phyloP scores from a whole-genome alignment of 2,888 invertebrate genomes.

The Celastrina argiolus region DNA sequence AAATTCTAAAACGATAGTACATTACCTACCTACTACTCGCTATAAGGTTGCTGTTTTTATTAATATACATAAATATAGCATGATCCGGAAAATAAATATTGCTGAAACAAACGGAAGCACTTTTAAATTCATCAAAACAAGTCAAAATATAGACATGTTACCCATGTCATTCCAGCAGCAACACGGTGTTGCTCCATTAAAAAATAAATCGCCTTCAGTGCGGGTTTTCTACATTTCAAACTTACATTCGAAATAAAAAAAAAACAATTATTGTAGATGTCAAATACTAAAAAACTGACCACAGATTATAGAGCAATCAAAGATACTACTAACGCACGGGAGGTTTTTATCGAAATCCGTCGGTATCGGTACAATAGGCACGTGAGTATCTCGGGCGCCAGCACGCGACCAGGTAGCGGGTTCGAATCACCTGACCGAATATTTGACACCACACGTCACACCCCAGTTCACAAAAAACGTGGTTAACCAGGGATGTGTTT shows the following conservation, averaged over 20 bases:
- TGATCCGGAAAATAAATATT: too few relatives aligned
- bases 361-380: slow-evolving; percentile 21
- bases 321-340: neutral
- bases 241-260: neutral
- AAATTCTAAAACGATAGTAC: too few relatives aligned
- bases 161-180: too few relatives aligned
- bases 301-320: slow-evolving; percentile 4
- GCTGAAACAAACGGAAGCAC: too few relatives aligned
- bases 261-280: neutral
- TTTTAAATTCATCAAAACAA: too few relatives aligned
- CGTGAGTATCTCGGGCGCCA: slow-evolving; percentile 23
- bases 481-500: slow-evolving; percentile 13
- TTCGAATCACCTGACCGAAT: slow-evolving; percentile 41
- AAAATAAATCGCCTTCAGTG: too few relatives aligned
- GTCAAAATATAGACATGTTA: too few relatives aligned
- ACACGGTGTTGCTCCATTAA: too few relatives aligned
- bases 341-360: neutral
- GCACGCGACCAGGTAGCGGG: slow-evolving; percentile 49
- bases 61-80: too few relatives aligned
- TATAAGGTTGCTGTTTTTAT: too few relatives aligned
- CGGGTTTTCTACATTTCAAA: too few relatives aligned
- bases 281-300: neutral
- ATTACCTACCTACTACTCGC: too few relatives aligned
- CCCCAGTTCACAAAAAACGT: slow-evolving; percentile 22
- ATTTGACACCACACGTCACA: slow-evolving; percentile 36